Conservation (phyloP, 1,140 invertebrate species). For the Ditylenchus dipsaci region DNA sequence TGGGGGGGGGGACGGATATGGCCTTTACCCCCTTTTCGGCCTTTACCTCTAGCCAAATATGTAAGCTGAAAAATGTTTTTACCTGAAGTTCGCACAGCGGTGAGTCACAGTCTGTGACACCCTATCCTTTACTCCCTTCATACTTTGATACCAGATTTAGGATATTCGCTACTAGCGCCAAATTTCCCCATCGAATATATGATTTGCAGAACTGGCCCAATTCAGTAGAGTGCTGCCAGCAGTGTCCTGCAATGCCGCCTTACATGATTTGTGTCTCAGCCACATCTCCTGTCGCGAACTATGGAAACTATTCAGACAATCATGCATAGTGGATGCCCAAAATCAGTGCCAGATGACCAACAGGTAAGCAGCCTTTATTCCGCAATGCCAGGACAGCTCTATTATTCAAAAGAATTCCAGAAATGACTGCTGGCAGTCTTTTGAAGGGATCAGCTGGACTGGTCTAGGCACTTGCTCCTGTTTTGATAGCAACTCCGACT, state of each 20-base stretch:
- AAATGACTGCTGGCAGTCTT: conserved; percentile 56
- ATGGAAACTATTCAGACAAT: conserved; percentile 49
- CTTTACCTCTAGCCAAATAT: too few species aligned
- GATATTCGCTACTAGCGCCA: too few species aligned
- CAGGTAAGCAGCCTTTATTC: conserved; percentile 26
- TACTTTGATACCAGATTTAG: too few species aligned
- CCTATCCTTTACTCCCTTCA: too few species aligned
- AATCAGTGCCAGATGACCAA: conserved; percentile 55
- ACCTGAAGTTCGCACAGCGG: too few species aligned
- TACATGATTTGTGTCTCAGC: conserved; percentile 48
- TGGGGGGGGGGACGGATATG: too few species aligned
- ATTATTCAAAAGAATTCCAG: conserved; percentile 11
- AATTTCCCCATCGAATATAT: too few species aligned
- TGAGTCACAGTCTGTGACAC: too few species aligned
- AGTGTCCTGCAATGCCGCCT: conserved; percentile 40
- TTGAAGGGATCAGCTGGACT: conserved; percentile 55
- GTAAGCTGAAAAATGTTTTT: too few species aligned
- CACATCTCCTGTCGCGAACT: conserved; percentile 54
- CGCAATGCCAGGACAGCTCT: too few species aligned
- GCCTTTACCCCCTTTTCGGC: too few species aligned
- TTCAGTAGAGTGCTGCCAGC: not conserved
- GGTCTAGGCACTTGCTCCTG: conserved; percentile 52
- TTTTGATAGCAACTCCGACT: conserved; percentile 48
- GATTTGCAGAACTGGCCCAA: conserved; percentile 10
- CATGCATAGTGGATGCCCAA: conserved; percentile 51